Base-by-base conservation (phyloP, 1,140 invertebrate genomes). In the Pogonomyrmex barbatus region DNA sequence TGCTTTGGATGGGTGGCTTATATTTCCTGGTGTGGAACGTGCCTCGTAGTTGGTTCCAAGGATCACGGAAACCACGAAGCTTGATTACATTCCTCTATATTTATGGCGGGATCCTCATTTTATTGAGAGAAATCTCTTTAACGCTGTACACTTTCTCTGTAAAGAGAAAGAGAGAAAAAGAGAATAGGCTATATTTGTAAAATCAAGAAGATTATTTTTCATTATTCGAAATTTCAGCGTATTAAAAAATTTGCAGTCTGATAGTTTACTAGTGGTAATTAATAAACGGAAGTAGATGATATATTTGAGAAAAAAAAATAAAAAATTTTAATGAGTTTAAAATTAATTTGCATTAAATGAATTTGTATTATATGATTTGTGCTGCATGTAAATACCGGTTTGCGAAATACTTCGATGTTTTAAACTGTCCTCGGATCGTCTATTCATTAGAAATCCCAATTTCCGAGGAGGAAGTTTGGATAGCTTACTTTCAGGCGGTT, bases 31-130 rank as follows among this genome's bases (percentile, higher is more conserved):
- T 75, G 79, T 86, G 71, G 67, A 90, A 93, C 92, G 92, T 93
- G 92, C 91, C 89, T 54, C 78, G 83, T 88, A 88, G 84, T 70
- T 77, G 58, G 82, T 92, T 84, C 36, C 81, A 54, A 68, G 90
- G 92, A 93, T 93, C 88, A 92, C 56, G 50, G 78, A 85, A 88
- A 88, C 76, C 85, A 71, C 85, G 67, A 84, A 65, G 56, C 71
- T 88, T 88, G 84, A 84, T 88, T 75, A 87, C 87, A 86, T 87
- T 67, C 60, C 54, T 67, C 42, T 60, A 77, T 89, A 89, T 89
- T 88, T 85, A 73, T 54, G 54, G 45, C 67, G 56, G 75, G 36
- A 77, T 67, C 83, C 79, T 24, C 56, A 71, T 88, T 89, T 89
- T 77, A 68, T 73, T n/a, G 30, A 70, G 12, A 42, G 30, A 75